Percentiles rank a stretch among this genome's conserved stretches.
phyloP scores from a whole-genome alignment of 2,797 vertebrate species.

The Tinamus major region DNA sequence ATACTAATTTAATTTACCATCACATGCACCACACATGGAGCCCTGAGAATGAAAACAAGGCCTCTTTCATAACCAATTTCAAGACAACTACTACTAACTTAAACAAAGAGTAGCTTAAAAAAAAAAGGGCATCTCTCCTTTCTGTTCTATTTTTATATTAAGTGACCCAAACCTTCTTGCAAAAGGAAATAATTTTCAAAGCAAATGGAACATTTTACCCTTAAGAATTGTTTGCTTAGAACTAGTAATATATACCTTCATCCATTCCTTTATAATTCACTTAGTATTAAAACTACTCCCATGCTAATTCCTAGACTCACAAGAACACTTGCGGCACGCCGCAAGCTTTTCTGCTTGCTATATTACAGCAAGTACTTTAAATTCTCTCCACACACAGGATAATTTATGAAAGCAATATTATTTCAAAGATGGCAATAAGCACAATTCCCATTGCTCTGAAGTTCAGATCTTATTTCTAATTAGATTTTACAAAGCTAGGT shows the following conservation, averaged over 20 bases:
- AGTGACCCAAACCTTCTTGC: not conserved
- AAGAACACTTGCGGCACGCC: not conserved
- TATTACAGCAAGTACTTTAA: not conserved
- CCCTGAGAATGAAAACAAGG: not conserved
- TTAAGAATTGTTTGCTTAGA: not conserved
- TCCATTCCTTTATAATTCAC: not conserved
- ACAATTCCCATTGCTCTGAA: not conserved
- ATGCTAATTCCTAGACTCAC: not conserved
- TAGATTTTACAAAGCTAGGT: not conserved
- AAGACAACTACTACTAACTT: not conserved
- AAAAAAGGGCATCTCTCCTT: not conserved
- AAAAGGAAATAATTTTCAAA: not conserved
- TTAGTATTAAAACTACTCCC: not conserved
- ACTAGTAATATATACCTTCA: not conserved
- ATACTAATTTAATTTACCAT: not conserved
- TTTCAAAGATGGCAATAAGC: not conserved
- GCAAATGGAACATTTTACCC: not conserved
- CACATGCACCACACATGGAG: not conserved
- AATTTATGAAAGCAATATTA: not conserved
- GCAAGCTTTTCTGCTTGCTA: not conserved
- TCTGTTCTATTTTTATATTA: not conserved
- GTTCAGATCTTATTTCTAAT: not conserved
- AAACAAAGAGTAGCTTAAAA: not conserved
- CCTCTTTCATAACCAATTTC: not conserved
- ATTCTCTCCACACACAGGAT: not conserved